Evolutionary conservation across 2,797 vertebrate genomes (phyloP), one percentile per base, ranked within the genome.

Genomic region (Heterohyrax brucei): DNA sequence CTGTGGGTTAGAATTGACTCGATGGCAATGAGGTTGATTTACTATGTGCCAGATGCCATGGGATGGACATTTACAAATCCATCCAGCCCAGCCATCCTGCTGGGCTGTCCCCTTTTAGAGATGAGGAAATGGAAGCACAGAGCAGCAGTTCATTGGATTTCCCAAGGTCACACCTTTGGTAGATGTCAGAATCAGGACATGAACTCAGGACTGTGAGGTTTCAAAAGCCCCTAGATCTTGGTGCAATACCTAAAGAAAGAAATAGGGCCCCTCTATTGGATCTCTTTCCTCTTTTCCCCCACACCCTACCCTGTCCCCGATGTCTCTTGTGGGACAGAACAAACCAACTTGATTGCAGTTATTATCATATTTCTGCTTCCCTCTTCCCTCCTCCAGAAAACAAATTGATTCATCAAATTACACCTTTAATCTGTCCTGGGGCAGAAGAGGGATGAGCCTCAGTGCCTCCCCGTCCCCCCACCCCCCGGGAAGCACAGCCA

Each of bases 391-490:
- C 90, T 96, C 96, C 84, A 96, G 97, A 97, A 98, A 98, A 97
- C 97, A 98, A 98, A 97, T 86, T 96, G 95, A 96, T 98, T 98
- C 97, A 91, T 95, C 97, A 96, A 98, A 98, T 98, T 97, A 93
- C 85, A 95, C 96, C 97, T 98, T 96, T 97, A 97, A 95, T 98
- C 97, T 97, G 95, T 96, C 97, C 97, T 85, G 91, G 94, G 85
- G 87, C 94, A 92, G 82, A n/a, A 87, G 91, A 84, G 86, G 91
- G 61, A 78, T 68, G 89, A 61, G 76, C 83, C 84, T 96, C 48
- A 61, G n/a, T 26, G 2, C 46, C 80, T 83, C 33, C 19, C 39
- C 39, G 95, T 91, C 39, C 92, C 7, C 59, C 87, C 59, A 10
- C 30, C 16, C 59, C 33, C 19, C 18, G 4, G 53, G 53, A 56